Evolutionary conservation across 2,113 vertebrate species (phyloP), one percentile per base, ranked within the genome.

Genomic region (Marmota flaviventris): DNA sequence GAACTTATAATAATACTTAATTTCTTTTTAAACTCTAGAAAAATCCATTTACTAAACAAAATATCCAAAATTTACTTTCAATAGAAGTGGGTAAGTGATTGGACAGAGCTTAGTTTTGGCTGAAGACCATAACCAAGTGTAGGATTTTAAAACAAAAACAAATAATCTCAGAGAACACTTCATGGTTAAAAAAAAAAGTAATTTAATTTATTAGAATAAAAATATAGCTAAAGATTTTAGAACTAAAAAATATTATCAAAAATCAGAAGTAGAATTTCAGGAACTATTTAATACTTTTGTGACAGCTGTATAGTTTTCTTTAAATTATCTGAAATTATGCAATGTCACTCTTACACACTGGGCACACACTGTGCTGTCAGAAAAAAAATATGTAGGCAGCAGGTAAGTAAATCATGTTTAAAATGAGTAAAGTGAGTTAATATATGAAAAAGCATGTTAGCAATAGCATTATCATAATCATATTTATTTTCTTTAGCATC

Each of bases 271-370:
- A 72, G 11, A 72, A 65, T 91, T 76, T 86, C 13, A 67, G 79
- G 9, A 76, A 61, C 17, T 84, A 22, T 73, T 96, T 88, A 51
- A 69, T 39, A 81, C 1, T 82, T 65, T 63, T 58, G 20, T 77
- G 29, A 75, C 7, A 56, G 9, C 0, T 37, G 0, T 42, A 0
- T 12, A 39, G 14, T 42, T 13, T 88, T 48, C 5, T 72, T 32
- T 89, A 61, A 56, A 51, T 65, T 87, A 85, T 22, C 42, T 85
- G 85, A 94, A 89, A 73, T 27, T 85, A 61, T 75, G 12, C 51
- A 48, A 61, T 48, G 2, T 84, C 45, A 45, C 3, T 63, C 11
- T 63, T 69, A 42, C 17, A 63, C 1, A 3, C 70, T 82, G 8
- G 17, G 29, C 4, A 85, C 77, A 45, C 67, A 37, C 16, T 69